Conservation (phyloP, 1,140 invertebrate species). For the Coptotermes formosanus region DNA sequence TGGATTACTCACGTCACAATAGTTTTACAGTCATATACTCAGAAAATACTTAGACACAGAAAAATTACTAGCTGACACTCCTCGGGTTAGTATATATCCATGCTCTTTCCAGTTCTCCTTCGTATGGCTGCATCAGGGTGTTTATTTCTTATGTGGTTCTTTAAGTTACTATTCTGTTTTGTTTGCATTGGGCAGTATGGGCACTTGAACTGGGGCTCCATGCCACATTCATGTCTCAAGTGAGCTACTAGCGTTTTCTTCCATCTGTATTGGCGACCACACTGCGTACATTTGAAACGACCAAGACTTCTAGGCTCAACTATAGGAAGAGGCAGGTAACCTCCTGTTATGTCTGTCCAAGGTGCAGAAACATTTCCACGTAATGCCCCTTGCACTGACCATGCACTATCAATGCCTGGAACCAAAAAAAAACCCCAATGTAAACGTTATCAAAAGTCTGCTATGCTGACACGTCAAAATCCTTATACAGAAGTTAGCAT, state of each 20-base stretch:
- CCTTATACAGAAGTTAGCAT: too few species aligned
- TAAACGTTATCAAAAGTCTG: not conserved
- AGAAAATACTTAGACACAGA: too few species aligned
- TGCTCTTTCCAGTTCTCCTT: not conserved
- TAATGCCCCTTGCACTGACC: not conserved
- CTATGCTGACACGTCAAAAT: too few species aligned
- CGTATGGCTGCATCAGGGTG: conserved; percentile 12
- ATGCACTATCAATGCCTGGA: not conserved
- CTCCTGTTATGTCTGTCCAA: not conserved
- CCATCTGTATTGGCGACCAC: conserved; percentile 32
- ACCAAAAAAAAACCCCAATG: not conserved
- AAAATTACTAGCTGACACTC: too few species aligned
- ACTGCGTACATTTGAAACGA: conserved; percentile 30
- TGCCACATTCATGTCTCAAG: conserved; percentile 37
- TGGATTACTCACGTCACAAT: too few species aligned
- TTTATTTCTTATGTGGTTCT: conserved; percentile 31
- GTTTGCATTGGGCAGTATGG: conserved; percentile 36
- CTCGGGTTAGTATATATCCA: not conserved
- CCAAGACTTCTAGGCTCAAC: not conserved
- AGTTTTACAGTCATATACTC: too few species aligned
- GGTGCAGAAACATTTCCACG: not conserved
- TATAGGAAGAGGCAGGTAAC: not conserved
- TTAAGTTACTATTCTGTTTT: conserved; percentile 35
- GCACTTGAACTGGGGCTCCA: conserved; percentile 39
- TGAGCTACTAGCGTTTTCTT: conserved; percentile 34